Base-by-base conservation (phyloP, 1,140 invertebrate genomes). In the Lutraria rhynchaena region DNA sequence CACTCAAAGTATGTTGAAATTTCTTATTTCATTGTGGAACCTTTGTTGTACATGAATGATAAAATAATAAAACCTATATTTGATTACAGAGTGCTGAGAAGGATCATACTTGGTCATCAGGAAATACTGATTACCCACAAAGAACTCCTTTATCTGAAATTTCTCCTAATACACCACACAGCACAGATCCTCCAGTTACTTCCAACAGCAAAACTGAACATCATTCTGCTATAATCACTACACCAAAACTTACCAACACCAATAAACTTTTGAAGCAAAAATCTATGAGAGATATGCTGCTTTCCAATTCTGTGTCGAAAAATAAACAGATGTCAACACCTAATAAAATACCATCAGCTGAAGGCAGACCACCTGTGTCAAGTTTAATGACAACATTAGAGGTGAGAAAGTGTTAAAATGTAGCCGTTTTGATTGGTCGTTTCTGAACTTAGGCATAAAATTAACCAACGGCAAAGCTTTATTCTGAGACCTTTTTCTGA, bases 341-440 rank as follows among this genome's bases (percentile, higher is more conserved):
- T 1, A 44, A 51, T 11, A 69, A 29, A 13, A 22, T 11, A 53
- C 0, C 27, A 5, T 9, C 19, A 11, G 7, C 3, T 19, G n/a
- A 44, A 44, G 9, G 27, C 35, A 73, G 58, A 58, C 37, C 89
- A 11, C 89, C 90, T 0, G 81, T 91, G 1, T 84, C 86, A 71
- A 88, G 87, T 37, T 82, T 91, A 19, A 91, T 87, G 0, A 87
- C 90, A 37, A 91, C 90, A 4, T 73, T 91, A 19, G 81, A 89
- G 73, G 87, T 78, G 4, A 9, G n/a, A 19, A 57, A 29, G 4
- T 29, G 24, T 51, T 70, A 19, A 44, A 24, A n/a, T n/a, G 9
- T 9, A n/a, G n/a, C n/a, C n/a, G n/a, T n/a, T n/a, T n/a, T n/a
- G n/a, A n/a, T n/a, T n/a, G n/a, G n/a, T n/a, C n/a, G n/a, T n/a